Conservation (phyloP, 2,797 vertebrate genomes). For the Spondyliosoma cantharus region DNA sequence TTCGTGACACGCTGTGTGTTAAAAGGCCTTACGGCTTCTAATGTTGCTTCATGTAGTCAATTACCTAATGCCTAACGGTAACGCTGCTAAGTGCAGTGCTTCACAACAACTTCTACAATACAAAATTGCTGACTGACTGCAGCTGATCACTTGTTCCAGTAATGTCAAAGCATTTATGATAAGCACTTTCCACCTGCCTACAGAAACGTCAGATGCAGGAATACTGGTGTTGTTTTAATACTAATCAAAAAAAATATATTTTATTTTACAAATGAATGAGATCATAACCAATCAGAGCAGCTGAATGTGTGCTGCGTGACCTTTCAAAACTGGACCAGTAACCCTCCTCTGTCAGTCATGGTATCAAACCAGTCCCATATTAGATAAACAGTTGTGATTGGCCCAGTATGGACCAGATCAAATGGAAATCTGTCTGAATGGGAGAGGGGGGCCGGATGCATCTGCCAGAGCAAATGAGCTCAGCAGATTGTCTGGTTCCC, state of each 20-base stretch:
- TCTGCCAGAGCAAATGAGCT: too few relatives aligned
- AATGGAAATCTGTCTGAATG: too few relatives aligned
- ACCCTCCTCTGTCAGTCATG: too few relatives aligned
- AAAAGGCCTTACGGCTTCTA: background rate
- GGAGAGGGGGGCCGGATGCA: too few relatives aligned
- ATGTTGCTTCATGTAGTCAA: conserved; percentile 12
- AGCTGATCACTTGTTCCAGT: conserved; percentile 29
- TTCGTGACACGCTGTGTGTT: background rate
- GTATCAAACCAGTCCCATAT: too few relatives aligned
- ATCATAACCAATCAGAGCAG: too few relatives aligned
- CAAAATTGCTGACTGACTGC: conserved; percentile 48
- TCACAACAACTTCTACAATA: conserved; percentile 38
- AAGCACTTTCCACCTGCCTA: conserved; percentile 40
- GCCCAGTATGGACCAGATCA: too few relatives aligned
- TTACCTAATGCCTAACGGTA: background rate
- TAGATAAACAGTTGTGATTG: too few relatives aligned
- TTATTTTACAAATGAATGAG: background rate
- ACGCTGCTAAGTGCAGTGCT: background rate
- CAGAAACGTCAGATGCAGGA: background rate
- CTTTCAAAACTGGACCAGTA: too few relatives aligned
- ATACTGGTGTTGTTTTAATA: background rate
- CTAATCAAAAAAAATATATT: background rate
- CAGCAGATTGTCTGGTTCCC: too few relatives aligned
- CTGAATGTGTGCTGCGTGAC: too few relatives aligned
- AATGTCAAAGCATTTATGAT: conserved; percentile 32